Base-by-base conservation (phyloP, 1,140 invertebrate species). In the Drosophila bocqueti region DNA sequence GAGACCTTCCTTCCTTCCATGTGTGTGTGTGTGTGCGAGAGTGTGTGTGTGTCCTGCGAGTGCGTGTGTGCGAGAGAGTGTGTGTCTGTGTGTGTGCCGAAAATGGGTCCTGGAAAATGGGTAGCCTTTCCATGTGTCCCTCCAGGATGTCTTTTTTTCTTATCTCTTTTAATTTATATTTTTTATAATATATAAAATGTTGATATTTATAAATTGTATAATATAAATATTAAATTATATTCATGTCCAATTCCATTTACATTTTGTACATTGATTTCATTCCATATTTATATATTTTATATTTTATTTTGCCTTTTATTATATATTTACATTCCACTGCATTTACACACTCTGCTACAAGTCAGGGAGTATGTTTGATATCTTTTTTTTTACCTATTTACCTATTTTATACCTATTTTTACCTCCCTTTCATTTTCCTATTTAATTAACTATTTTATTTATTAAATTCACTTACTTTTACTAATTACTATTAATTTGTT, bases 1-100 rank as follows among this genome's bases (percentile, higher is more conserved):
- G 47, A 24, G 26, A 40, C 2, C 52, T 38, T 64, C 59, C 59
- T 38, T 31, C 31, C 59, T 38, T 31, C 31, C 31, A 62, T 29
- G 18, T 15, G 45, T 47, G 59, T 21, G 36, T 15, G 58, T 10
- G 45, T n/a, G 58, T n/a, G 46, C n/a, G 24, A 43, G 45, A 15
- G 24, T 47, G 45, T 38, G 45, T 11, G 45, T n/a, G 58, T n/a
- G 46, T 59, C 24, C 15, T 16, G 46, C 6, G 46, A 16, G n/a
- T 3, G 40, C n/a, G 40, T 6, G 38, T 6, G 16, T 43, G 24
- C 2, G 43, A 1, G n/a, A 8, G 40, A 42, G 40, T 6, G 38
- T 6, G 16, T 43, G 24, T 26, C 2, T 26, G 47, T 11, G 43
- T 67, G 45, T 45, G 43, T 24, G 45, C 0, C 2, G 21, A 24